A percentile compares a stretch with the other conserved stretches of the same genome.
phyloP scores from a whole-genome alignment of 2,797 vertebrate species.

The Crenichthys baileyi region DNA sequence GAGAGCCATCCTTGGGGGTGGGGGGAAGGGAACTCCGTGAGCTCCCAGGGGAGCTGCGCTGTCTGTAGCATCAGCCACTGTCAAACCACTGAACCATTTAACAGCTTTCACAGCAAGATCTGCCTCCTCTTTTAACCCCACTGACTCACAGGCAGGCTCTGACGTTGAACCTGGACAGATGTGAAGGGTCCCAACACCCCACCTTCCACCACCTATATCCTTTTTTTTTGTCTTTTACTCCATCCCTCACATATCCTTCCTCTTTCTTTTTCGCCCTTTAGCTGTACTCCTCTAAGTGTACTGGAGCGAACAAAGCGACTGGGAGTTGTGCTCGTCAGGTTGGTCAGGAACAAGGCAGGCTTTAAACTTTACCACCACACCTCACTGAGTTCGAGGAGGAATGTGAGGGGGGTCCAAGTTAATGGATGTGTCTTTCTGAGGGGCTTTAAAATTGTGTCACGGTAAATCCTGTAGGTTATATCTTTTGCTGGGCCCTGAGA shows the following conservation, averaged over 20 bases:
- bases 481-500: background rate
- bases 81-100: constrained; percentile 87
- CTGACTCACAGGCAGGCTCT: constrained; percentile 77
- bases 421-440: constrained; percentile 13
- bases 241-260: constrained; percentile 43
- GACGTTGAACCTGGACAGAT: constrained; percentile 80
- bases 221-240: constrained; percentile 32
- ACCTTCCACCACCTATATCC: background rate
- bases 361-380: constrained; percentile 76
- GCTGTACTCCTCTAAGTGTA: constrained; percentile 70
- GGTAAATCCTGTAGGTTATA: background rate
- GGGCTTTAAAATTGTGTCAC: constrained; percentile 11
- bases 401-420: constrained; percentile 32
- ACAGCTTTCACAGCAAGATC: constrained; percentile 80
- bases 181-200: constrained; percentile 62
- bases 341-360: constrained; percentile 77
- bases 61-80: constrained; percentile 83
- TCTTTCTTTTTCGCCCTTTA: constrained; percentile 48
- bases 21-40: constrained; percentile 56
- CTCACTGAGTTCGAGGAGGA: constrained; percentile 68
- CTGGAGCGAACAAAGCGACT: constrained; percentile 66
- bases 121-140: constrained; percentile 81
- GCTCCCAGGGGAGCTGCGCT: constrained; percentile 71
- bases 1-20: constrained; percentile 74
- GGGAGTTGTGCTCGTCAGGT: constrained; percentile 64